Base-by-base conservation (phyloP, 2,797 vertebrate species). In the Somateria mollissima region DNA sequence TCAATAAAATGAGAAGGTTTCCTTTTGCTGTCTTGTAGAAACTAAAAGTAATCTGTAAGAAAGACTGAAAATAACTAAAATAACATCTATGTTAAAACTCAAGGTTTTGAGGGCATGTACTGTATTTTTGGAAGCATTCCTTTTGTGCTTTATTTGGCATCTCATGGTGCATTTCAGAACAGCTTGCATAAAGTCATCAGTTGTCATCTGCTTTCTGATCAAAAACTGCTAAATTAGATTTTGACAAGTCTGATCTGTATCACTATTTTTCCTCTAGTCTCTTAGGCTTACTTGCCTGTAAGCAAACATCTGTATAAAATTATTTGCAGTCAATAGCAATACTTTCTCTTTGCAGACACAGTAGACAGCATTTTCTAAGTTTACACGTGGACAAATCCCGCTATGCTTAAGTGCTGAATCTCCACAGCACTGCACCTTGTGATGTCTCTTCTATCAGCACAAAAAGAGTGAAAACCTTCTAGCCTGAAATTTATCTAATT, bases 151-250 rank as follows among this genome's bases (percentile, higher is more conserved):
- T 57, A 54, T 67, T 85, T 81, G 54, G 45, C n/a, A 53, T 86
- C 20, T 94, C 37, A 17, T 27, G 45, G 69, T 87, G 70, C 24
- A 10, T 91, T 96, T 94, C 70, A 76, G 78, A 93, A 82, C 43
- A 87, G 79, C 37, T 92, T 92, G 61, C 28, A 34, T 84, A 3
- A 81, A 91, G 66, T 58, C 69, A 58, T 88, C 53, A 39, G 74
- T 87, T 92, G 66, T 89, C 73, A 91, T 30, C 20, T 86, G 11
- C 39, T 71, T 87, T 81, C 76, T 90, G 74, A 85, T 86, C 70
- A 82, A 86, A 82, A 92, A 18, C 37, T 37, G 43, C 32, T 74
- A 77, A 66, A 69, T 70, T 79, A 51, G 13, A 25, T 90, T 81
- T 76, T 93, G 76, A 67, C 58, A 86, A 71, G 32, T 49, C 57